Evolutionary conservation across 2,888 invertebrate genomes (phyloP).

Genomic region (Hydropsyche betteni): DNA sequence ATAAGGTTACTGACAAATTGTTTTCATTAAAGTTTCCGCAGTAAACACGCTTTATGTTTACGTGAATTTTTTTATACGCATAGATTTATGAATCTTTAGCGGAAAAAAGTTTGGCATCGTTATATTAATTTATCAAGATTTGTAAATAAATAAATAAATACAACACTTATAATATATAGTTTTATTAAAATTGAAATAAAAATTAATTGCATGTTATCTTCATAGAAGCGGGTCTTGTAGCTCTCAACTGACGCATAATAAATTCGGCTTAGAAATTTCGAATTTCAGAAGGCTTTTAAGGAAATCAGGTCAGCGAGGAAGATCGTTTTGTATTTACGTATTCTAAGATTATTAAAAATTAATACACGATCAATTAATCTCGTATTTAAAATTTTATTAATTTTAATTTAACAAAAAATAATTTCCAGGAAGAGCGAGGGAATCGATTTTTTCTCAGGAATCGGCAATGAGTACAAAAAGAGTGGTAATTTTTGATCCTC

Average conservation of each 20-base stretch:
- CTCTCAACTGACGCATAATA: neutral
- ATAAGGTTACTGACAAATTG: no score
- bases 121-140: no score
- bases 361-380: neutral
- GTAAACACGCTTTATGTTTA: no score
- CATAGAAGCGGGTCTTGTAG: no score
- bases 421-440: neutral
- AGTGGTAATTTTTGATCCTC: constrained; percentile 35
- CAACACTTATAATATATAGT: no score
- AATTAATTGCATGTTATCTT: no score
- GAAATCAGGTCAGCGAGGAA: neutral
- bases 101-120: no score
- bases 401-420: neutral
- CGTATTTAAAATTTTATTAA: neutral
- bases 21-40: no score
- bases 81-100: no score
- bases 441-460: neutral
- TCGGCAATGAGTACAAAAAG: constrained; percentile 3
- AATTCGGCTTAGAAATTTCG: neutral
- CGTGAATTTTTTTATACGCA: no score
- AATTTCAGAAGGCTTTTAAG: constrained; percentile 7
- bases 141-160: no score
- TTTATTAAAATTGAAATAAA: no score
- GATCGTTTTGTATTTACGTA: neutral
- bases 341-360: neutral